These are phyloP conservation scores for Trididemnum miniatum DNA, from an alignment of 23 tunicate species.

Conservation along the genomic window DNA sequence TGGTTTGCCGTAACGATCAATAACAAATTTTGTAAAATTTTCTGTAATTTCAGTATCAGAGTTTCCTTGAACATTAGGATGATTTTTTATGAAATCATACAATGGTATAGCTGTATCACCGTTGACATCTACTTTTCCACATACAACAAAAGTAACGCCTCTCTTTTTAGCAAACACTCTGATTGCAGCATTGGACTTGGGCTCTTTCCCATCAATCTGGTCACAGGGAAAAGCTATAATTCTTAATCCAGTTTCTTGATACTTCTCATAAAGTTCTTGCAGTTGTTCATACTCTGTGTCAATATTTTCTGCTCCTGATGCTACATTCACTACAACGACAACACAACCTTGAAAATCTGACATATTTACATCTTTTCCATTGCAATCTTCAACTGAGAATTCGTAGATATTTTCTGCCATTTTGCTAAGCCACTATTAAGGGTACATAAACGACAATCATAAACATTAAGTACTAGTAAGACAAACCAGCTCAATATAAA, in stretches of 20 bases:
- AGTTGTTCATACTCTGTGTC: constrained; percentile 66
- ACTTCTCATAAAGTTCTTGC: constrained; percentile 60
- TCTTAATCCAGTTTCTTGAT: constrained; percentile 61
- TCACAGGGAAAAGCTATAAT: constrained; percentile 94
- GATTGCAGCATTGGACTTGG: constrained; percentile 66
- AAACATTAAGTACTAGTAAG: too few species aligned
- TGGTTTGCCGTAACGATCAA: constrained; percentile 71
- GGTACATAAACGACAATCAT: too few species aligned
- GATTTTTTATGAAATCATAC: constrained; percentile 59
- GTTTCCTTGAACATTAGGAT: constrained; percentile 50
- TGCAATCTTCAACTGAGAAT: constrained; percentile 62
- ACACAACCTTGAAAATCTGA: constrained; percentile 60
- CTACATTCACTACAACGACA: constrained; percentile 78
- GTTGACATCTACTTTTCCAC: constrained; percentile 78
- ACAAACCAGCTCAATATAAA: too few species aligned
- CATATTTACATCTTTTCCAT: constrained; percentile 74
- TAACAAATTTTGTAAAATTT: constrained; percentile 83
- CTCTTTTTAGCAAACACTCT: constrained; percentile 56
- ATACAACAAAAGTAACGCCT: constrained; percentile 68
- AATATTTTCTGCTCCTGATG: constrained; percentile 78
- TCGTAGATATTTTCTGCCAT: constrained; percentile 46
- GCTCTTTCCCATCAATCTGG: constrained; percentile 78
- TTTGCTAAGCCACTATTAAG: constrained; percentile 57
- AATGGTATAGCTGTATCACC: constrained; percentile 66
- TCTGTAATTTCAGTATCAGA: constrained; percentile 71